Evolutionary conservation across 2,113 vertebrate genomes (phyloP).

Genomic region (Picathartes gymnocephalus): DNA sequence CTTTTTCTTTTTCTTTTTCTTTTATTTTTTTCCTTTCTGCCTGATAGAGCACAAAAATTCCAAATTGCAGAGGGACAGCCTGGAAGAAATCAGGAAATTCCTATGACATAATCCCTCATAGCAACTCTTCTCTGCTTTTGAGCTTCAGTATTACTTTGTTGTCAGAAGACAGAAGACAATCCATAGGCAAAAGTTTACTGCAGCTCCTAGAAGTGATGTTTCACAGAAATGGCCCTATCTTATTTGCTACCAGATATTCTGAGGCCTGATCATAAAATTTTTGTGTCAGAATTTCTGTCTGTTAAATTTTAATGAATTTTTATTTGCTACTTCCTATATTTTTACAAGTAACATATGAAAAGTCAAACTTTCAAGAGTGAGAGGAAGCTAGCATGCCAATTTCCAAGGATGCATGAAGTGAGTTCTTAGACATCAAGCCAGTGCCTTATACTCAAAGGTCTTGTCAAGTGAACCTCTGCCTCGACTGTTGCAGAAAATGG

Average conservation of each 20-base stretch:
- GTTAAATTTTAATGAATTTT: background rate
- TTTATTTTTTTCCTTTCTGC: background rate
- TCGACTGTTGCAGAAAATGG: background rate
- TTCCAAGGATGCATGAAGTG: background rate
- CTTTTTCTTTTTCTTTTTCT: background rate
- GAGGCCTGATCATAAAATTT: background rate
- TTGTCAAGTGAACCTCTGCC: background rate
- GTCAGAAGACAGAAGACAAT: background rate
- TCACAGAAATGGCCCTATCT: background rate
- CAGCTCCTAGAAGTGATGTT: background rate
- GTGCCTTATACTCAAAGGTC: background rate
- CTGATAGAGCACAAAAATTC: background rate
- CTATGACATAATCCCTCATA: background rate
- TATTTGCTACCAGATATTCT: background rate
- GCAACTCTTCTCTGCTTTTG: background rate
- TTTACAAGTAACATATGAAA: background rate
- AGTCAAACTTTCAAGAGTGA: background rate
- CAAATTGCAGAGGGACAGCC: background rate
- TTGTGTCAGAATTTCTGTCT: background rate
- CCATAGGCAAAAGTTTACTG: background rate
- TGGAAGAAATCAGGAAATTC: background rate
- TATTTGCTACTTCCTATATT: background rate
- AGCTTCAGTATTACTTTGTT: background rate
- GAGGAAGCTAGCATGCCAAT: background rate
- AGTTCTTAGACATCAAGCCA: background rate